Percentiles rank a stretch among this genome's conserved stretches.
Conservation (phyloP, 1,140 invertebrate species). For the Alviniconcha marisindica region DNA sequence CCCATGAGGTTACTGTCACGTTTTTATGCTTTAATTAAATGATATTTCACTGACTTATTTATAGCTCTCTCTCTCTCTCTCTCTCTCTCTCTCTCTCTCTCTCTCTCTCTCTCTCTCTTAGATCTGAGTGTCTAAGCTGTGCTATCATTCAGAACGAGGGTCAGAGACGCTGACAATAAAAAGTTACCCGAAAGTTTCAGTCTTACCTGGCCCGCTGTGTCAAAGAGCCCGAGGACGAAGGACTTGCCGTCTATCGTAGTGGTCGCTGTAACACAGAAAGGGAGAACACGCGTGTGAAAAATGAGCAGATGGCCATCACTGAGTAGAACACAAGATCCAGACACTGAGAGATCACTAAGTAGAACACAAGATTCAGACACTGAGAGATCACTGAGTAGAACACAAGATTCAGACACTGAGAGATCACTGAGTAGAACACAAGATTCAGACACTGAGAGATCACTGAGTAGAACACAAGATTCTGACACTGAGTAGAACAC, state of each 20-base stretch:
- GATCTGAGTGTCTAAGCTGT: too few species aligned
- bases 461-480: background rate
- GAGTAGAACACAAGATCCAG: too few species aligned
- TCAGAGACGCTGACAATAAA: background rate
- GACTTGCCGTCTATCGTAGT: constrained; percentile 16
- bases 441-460: too few species aligned
- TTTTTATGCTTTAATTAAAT: background rate
- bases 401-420: background rate
- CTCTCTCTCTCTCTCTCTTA: background rate
- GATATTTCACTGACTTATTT: background rate
- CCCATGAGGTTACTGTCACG: too few species aligned
- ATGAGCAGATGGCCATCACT: too few species aligned
- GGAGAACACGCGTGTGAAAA: background rate
- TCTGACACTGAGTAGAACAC: background rate
- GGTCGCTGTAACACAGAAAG: constrained; percentile 17
- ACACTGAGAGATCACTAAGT: too few species aligned
- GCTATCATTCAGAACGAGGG: background rate
- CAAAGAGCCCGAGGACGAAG: constrained; percentile 12
- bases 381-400: background rate
- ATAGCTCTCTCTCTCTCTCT: background rate
- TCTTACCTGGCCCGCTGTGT: constrained; percentile 27
- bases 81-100: background rate
- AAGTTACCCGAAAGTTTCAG: background rate
- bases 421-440: too few species aligned
- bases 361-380: background rate